Evolutionary conservation across 2,113 vertebrate species (phyloP).

Genomic region (Poicephalus gulielmi): DNA sequence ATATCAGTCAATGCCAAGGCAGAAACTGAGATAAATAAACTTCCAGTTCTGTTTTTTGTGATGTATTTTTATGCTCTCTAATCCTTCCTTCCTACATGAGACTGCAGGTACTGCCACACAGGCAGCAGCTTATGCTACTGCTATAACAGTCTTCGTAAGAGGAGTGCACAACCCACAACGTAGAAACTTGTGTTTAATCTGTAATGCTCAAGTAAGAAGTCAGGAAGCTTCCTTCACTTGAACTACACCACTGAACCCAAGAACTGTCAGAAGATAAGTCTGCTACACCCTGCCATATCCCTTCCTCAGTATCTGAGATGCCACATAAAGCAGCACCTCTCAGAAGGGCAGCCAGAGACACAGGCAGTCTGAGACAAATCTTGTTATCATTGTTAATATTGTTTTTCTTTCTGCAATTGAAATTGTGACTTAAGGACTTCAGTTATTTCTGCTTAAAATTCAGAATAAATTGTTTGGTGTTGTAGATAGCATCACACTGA

Average conservation of each 20-base stretch:
- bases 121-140: not conserved
- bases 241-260: not conserved
- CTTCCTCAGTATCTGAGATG: too few species aligned
- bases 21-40: not conserved
- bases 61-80: not conserved
- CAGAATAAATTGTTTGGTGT: not conserved
- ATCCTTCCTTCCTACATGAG: not conserved
- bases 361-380: not conserved
- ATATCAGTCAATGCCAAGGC: not conserved
- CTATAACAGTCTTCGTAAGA: fast-evolving
- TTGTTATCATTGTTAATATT: not conserved
- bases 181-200: not conserved
- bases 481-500: not conserved
- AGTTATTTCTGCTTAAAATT: not conserved
- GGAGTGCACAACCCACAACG: not conserved
- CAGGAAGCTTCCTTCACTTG: not conserved
- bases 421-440: not conserved
- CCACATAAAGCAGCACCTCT: not conserved
- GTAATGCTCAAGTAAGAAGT: not conserved
- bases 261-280: not conserved
- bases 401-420: not conserved
- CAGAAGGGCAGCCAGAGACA: not conserved
- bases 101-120: not conserved
- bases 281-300: not conserved
- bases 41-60: not conserved